Percentiles rank a stretch among this genome's conserved stretches.
Conservation (phyloP, 1,140 invertebrate species). For the Chymomyza costata region DNA sequence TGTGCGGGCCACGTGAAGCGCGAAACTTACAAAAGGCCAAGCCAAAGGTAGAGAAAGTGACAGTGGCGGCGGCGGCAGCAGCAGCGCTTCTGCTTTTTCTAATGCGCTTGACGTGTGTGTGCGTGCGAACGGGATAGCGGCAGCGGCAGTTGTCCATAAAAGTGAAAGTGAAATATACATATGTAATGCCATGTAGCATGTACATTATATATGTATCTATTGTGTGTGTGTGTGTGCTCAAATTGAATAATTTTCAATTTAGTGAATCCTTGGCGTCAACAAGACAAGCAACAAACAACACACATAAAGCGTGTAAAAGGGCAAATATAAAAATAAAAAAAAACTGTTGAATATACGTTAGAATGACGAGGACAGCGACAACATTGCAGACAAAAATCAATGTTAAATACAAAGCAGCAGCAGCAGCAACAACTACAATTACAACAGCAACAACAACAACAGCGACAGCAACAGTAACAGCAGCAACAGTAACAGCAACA, state of each 20-base stretch:
- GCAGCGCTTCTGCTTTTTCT: too few species aligned
- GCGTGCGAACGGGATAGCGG: slow-evolving; percentile 4
- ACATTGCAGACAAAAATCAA: slow-evolving; percentile 66
- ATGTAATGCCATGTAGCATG: slow-evolving; percentile 1
- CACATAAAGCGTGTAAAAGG: too few species aligned
- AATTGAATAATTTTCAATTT: slow-evolving; percentile 14
- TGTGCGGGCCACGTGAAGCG: slow-evolving; percentile 61
- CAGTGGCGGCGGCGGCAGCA: slow-evolving; percentile 30
- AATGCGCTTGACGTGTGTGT: not conserved
- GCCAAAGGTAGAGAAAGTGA: slow-evolving; percentile 38
- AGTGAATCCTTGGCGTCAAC: too few species aligned
- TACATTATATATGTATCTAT: slow-evolving; percentile 6
- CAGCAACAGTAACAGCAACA: too few species aligned
- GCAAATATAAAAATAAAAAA: slow-evolving; percentile 15
- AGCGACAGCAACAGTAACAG: slow-evolving; percentile 16
- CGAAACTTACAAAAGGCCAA: slow-evolving; percentile 38
- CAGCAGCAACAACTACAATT: slow-evolving; percentile 36
- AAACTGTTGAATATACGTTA: slow-evolving; percentile 72
- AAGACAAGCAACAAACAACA: slow-evolving; percentile 3
- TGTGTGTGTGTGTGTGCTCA: not conserved
- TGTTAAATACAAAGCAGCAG: slow-evolving; percentile 55
- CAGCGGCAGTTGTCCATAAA: slow-evolving; percentile 18
- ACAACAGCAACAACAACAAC: slow-evolving; percentile 27
- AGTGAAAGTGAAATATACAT: slow-evolving; percentile 47
- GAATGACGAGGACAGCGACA: slow-evolving; percentile 43